Base-by-base conservation (phyloP, 1,140 invertebrate species). In the Pseudomyrmex dendroicus region DNA sequence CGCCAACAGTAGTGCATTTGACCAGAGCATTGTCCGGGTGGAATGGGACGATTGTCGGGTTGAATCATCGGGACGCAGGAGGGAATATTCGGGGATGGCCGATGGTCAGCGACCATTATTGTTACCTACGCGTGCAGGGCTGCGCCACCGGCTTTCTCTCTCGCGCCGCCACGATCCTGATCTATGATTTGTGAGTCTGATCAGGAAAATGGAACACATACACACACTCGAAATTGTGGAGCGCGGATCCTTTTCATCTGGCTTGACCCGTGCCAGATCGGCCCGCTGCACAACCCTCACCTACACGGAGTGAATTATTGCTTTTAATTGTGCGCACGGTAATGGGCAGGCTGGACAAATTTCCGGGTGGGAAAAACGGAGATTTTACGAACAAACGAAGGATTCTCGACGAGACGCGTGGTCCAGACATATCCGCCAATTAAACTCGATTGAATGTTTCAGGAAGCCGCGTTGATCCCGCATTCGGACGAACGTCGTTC, bases 31-130 rank as follows among this genome's bases (percentile, higher is more conserved):
- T 93, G 92, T 94, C 86, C 89, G 82, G 9, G 35, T 35, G 82
- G 86, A 90, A 91, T 89, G 85, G 89, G 62, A 4, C 92, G 85
- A 94, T 94, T 94, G 93, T 94, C 89, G 84, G 91, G 92, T 93
- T 91, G 92, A 93, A 93, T 94, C 92, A 93, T 93, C 90, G 90
- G 83, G 61, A 67, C 70, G 62, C 52, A 62, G 76, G 59, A 46
- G 63, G 76, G 87, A 92, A 92, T 93, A 93, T 93, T 93, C 90
- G 88, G 85, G 85, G 83, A 91, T 89, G 90, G 86, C 86, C 91
- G 86, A 90, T 92, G 92, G 89, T 91, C 92, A 91, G 90, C 89
- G 46, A 85, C 83, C 90, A 91, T 93, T 90, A 92, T 93, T 93
- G 86, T 91, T 77, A 66, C 83, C 72, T 70, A 13, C 67, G 72